These are phyloP conservation scores for Platycheirus rosarum DNA, from an alignment of 2,888 invertebrate species.

Conservation along the genomic window DNA sequence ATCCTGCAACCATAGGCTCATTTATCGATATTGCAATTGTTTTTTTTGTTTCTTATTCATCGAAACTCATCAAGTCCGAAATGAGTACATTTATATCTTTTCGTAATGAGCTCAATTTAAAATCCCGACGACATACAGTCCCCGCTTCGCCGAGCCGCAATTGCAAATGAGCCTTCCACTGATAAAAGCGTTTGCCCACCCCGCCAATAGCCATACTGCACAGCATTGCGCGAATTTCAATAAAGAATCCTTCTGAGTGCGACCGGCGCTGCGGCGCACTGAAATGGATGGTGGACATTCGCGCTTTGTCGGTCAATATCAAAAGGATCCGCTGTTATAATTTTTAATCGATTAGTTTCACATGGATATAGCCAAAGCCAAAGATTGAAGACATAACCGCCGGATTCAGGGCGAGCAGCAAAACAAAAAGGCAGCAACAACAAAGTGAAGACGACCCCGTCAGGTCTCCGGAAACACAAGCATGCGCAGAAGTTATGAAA, in stretches of 20 bases:
- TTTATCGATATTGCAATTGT: constrained; percentile 23
- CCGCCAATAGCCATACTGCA: constrained; percentile 49
- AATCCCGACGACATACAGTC: constrained; percentile 70
- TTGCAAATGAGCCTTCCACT: constrained; percentile 56
- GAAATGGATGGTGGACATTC: constrained; percentile 57
- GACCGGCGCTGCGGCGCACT: constrained; percentile 4
- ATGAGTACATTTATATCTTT: constrained; percentile 60
- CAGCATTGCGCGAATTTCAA: constrained; percentile 42
- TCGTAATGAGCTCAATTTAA: constrained; percentile 69
- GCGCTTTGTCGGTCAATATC: constrained; percentile 74
- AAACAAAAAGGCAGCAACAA: neutral
- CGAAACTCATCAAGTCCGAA: constrained; percentile 51
- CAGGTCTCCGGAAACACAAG: constrained; percentile 48
- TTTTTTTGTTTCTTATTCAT: constrained; percentile 37
- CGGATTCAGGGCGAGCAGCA: constrained; percentile 23
- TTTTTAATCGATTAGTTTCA: constrained; percentile 76
- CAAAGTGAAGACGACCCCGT: constrained; percentile 23
- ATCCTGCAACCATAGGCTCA: constrained; percentile 30
- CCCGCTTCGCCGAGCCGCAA: constrained; percentile 15
- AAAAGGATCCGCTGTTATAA: constrained; percentile 75
- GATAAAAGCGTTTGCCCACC: neutral
- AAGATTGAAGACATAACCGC: constrained; percentile 47
- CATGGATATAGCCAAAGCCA: constrained; percentile 57
- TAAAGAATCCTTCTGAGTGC: constrained; percentile 34
- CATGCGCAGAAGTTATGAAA: constrained; percentile 74